Percentiles rank a stretch among this genome's conserved stretches.
Evolutionary conservation across 23 tunicate genomes (phyloP).

Genomic region (Styela plicata): DNA sequence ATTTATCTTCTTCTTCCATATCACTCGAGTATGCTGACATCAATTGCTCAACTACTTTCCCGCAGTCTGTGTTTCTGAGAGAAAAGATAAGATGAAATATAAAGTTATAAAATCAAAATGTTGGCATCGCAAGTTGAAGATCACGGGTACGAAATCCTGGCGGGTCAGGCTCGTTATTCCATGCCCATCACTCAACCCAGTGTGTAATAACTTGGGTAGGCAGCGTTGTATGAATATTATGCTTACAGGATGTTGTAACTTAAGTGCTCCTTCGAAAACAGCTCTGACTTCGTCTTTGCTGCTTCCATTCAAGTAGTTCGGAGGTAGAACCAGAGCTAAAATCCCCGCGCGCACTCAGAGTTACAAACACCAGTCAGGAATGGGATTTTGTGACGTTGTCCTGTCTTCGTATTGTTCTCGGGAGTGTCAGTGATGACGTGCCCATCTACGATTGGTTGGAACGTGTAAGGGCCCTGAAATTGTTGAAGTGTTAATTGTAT

Average conservation of each 20-base stretch:
- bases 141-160: too few relatives aligned
- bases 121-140: too few relatives aligned
- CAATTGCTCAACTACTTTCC: background rate
- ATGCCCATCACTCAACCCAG: too few relatives aligned
- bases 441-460: slow-evolving; percentile 68
- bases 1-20: slow-evolving; percentile 5
- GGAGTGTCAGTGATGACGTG: slow-evolving; percentile 65
- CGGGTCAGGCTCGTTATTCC: too few relatives aligned
- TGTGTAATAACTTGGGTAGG: too few relatives aligned
- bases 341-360: slow-evolving; percentile 64
- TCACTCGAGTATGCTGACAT: background rate
- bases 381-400: slow-evolving; percentile 54
- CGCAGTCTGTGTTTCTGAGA: background rate
- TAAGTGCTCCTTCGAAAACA: background rate
- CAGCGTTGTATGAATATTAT: too few relatives aligned
- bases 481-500: too few relatives aligned
- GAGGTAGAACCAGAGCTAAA: slow-evolving; percentile 25
- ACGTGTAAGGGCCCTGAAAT: slow-evolving; percentile 3
- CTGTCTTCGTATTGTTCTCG: slow-evolving; percentile 29
- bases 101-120: too few relatives aligned
- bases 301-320: slow-evolving; percentile 43
- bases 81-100: background rate
- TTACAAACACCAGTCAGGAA: slow-evolving; percentile 71
- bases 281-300: slow-evolving; percentile 45
- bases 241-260: background rate